Conservation (phyloP, 2,113 vertebrate genomes). For the Thamnophis sirtalis region DNA sequence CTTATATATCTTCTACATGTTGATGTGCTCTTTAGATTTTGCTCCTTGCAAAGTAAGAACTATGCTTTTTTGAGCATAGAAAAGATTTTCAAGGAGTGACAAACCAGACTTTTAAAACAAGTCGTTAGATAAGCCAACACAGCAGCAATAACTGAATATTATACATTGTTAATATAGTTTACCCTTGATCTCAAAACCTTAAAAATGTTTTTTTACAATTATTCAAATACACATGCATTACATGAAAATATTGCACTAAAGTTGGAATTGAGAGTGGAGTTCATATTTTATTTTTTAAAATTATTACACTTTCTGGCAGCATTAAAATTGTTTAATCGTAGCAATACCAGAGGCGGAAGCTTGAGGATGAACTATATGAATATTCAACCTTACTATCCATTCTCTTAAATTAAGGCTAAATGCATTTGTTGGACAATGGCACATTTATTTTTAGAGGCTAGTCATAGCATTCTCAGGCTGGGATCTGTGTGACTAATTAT, state of each 20-base stretch:
- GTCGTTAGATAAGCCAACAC: constrained; percentile 84
- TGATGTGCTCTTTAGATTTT: constrained; percentile 74
- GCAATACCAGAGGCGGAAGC: constrained; percentile 70
- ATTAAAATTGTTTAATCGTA: constrained; percentile 66
- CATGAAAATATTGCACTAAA: constrained; percentile 95
- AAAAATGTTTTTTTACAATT: constrained; percentile 80
- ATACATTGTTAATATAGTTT: constrained; percentile 75
- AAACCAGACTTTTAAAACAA: constrained; percentile 97
- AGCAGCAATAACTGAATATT: constrained; percentile 83
- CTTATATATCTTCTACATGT: constrained; percentile 79
- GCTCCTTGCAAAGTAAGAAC: constrained; percentile 67
- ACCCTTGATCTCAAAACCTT: constrained; percentile 79
- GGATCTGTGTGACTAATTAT: constrained; percentile 55
- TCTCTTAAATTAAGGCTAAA: constrained; percentile 77
- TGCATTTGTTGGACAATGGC: constrained; percentile 74
- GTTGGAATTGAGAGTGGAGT: constrained; percentile 77
- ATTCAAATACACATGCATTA: constrained; percentile 89
- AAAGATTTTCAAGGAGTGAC: constrained; percentile 71
- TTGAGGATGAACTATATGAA: constrained; percentile 65
- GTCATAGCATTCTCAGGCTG: constrained; percentile 62
- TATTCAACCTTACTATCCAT: constrained; percentile 54
- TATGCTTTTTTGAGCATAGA: constrained; percentile 66
- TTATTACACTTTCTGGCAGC: constrained; percentile 67
- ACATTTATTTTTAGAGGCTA: constrained; percentile 68
- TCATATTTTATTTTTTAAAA: constrained; percentile 63